Base-by-base conservation (phyloP, 2,797 vertebrate species). In the Chromis chromis region DNA sequence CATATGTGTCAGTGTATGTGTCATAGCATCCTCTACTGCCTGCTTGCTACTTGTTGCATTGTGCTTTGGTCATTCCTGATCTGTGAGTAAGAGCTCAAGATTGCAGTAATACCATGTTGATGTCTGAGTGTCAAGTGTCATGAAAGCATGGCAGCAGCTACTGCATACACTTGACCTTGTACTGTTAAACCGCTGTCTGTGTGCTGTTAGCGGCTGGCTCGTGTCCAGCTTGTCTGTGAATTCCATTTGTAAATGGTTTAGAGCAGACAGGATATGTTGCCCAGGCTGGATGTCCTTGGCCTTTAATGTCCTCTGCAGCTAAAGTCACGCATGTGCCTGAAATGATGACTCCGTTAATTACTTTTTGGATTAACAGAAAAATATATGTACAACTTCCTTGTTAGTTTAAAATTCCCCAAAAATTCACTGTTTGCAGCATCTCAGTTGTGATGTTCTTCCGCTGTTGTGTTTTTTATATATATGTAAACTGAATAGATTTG, bases 251-350 rank as follows among this genome's bases (percentile, higher is more conserved):
- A 48, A 50, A 39, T 13, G 39, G 36, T 74, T 84, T 50, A 44
- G 63, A 67, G 31, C 28, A 25, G 44, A 65, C 28, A 70, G 74
- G 24, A 69, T 12, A 2, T 21, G 40, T n/a, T 27, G n/a, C 46
- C 52, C 46, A 52, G 63, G 57, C 33, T 27, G 57, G 36, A 71
- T 7, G n/a, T 42, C 31, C n/a, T 27, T 36, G 62, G 21, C 24
- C 48, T 68, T 6, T 64, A 78, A 75, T 63, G 19, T 54, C 40
- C 49, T 24, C 44, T 44, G 17, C 50, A 67, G 67, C 48, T 52
- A 22, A 4, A 42, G 22, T 22, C 48, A 52, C 58, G 36, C 11
- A 53, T 4, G 31, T 1, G 3, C 12, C 54, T 33, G 19, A n/a
- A 64, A 57, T 40, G 0, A 39, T 50, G 27, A 14, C 19, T n/a